Percentiles rank a stretch among this genome's conserved stretches.
Conservation (phyloP, 2,888 invertebrate genomes). For the Cosmia pyralina region DNA sequence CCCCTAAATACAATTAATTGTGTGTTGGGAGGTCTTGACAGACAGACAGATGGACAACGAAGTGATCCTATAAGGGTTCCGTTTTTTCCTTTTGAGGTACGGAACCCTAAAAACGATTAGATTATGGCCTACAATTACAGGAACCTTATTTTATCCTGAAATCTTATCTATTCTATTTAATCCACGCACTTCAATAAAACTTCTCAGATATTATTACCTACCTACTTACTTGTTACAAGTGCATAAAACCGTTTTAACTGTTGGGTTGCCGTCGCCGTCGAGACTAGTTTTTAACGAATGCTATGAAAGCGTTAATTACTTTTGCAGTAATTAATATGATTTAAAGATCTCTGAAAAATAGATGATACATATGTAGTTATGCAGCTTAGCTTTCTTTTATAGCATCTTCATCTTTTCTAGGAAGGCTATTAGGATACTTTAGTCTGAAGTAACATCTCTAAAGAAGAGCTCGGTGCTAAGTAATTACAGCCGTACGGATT, state of each 20-base stretch:
- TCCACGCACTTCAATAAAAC: background rate
- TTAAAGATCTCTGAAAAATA: constrained; percentile 85
- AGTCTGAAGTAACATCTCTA: too few relatives aligned
- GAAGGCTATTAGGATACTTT: too few relatives aligned
- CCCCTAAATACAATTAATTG: too few relatives aligned
- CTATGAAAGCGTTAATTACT: constrained; percentile 89
- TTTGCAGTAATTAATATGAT: constrained; percentile 89
- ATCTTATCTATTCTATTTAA: background rate
- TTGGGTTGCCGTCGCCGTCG: constrained; percentile 79
- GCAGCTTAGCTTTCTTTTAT: constrained; percentile 3
- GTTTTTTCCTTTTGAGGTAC: too few relatives aligned
- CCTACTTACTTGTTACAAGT: constrained; percentile 31
- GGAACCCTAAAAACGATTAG: background rate
- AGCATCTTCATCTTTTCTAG: background rate
- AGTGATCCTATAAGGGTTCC: too few relatives aligned
- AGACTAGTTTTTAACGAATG: constrained; percentile 89
- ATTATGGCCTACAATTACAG: background rate
- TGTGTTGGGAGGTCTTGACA: too few relatives aligned
- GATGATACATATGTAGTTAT: constrained; percentile 34
- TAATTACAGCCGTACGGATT: too few relatives aligned
- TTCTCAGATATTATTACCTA: background rate
- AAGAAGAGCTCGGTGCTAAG: too few relatives aligned
- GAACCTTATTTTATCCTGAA: background rate
- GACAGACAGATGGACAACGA: too few relatives aligned
- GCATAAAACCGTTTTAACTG: constrained; percentile 72